Base-by-base conservation (phyloP, 1,140 invertebrate genomes). In the Tetragnatha versicolor region DNA sequence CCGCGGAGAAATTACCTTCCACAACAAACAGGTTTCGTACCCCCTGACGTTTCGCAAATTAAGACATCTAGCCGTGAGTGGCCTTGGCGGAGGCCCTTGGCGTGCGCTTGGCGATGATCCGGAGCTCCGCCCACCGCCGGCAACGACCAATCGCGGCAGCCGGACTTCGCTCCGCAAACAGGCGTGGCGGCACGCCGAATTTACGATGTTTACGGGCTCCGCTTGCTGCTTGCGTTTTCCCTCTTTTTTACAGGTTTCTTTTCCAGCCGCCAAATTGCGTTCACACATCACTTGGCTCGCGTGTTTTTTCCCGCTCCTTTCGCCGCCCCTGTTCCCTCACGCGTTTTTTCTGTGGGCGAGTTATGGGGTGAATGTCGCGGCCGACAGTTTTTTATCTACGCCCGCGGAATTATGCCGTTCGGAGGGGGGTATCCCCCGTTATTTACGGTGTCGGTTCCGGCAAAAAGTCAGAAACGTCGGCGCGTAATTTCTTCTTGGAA, bases 181-280 rank as follows among this genome's bases (percentile, higher is more conserved):
- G 72, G 72, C 72, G 72, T 75, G 72, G 72, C 55, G 58, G 72
- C 29, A 75, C 72, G 58, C 42, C 58, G 39, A 58, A 63, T 75
- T 75, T 75, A 75, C 58, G 58, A 58, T 75, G 58, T 75, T 73
- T 75, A 63, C 29, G 35, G 51, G 72, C n/a, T 37, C 20, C 42
- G 39, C 58, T 75, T 63, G 2, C 20, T 42, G 33, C 22, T 29
- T 42, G 27, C 33, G 14, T 47, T 72, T 73, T 60, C 31, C 14
- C 22, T 29, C 25, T 51, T 70, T 33, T 70, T 70, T 10, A 53
- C n/a, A n/a, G n/a, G n/a, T 72, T 42, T 7, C 35, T 20, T 33
- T 42, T 42, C 25, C 35, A 9, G n/a, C 58, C 72, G 39, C 58
- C 55, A 63, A 75, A 63, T 75, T 63, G 58, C 72, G 61, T 75